These are phyloP conservation scores for Drosophila nr. perissopoda DNA, from an alignment of 2,888 invertebrate species.

Conservation along the genomic window DNA sequence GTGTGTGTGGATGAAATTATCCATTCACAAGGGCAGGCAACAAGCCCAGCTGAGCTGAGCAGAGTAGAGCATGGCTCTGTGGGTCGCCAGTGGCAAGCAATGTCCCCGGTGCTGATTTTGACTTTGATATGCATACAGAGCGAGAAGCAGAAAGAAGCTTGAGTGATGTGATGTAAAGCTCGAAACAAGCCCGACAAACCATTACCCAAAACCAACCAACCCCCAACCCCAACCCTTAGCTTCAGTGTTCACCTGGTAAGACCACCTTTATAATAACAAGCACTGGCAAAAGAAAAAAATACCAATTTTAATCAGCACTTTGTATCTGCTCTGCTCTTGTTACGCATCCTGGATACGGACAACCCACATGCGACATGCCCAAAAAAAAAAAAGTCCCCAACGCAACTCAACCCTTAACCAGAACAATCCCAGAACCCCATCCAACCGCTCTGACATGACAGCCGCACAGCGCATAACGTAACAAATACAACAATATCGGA, in stretches of 20 bases:
- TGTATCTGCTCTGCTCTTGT: slow-evolving; percentile 67
- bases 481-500: slow-evolving; percentile 43
- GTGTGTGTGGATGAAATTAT: slow-evolving; percentile 56
- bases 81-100: slow-evolving; percentile 45
- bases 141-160: slow-evolving; percentile 25
- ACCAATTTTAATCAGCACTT: slow-evolving; percentile 76
- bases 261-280: slow-evolving; percentile 67
- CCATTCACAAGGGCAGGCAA: slow-evolving; percentile 51
- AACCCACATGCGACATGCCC: slow-evolving; percentile 17
- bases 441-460: slow-evolving; percentile 45
- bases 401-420: slow-evolving; percentile 2
- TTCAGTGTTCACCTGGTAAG: slow-evolving; percentile 17
- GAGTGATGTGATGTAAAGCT: slow-evolving; percentile 61
- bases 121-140: slow-evolving; percentile 72
- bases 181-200: slow-evolving; percentile 11
- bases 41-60: slow-evolving; percentile 12
- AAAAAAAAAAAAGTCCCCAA: slow-evolving; percentile 4
- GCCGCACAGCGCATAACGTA: slow-evolving; percentile 48
- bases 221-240: background rate
- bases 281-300: slow-evolving; percentile 29
- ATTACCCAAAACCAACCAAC: slow-evolving; percentile 22
- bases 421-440: slow-evolving; percentile 5
- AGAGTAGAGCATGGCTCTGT: slow-evolving; percentile 13
- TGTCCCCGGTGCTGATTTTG: slow-evolving; percentile 69
- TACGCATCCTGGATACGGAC: slow-evolving; percentile 49